These are phyloP conservation scores for Drosophila chauvacae DNA, from an alignment of 1,140 invertebrate species.

Conservation along the genomic window DNA sequence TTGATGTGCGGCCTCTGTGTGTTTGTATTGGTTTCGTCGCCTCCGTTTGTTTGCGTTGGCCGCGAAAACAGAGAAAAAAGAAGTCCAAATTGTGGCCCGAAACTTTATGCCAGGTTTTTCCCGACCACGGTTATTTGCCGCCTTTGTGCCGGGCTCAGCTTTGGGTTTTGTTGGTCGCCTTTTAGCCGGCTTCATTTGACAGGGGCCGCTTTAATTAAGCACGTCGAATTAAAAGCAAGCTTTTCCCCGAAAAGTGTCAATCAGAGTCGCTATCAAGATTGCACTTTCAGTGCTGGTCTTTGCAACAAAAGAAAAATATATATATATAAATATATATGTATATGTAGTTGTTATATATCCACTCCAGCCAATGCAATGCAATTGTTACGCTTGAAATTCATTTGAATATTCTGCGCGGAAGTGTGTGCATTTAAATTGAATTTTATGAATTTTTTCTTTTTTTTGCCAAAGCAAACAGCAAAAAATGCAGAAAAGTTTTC, in stretches of 20 bases:
- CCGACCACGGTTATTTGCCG: constrained; percentile 25
- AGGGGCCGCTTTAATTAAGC: constrained; percentile 34
- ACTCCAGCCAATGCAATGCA: constrained; percentile 12
- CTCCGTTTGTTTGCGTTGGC: constrained; percentile 31
- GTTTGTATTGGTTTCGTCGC: constrained; percentile 52
- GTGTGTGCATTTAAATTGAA: constrained; percentile 49
- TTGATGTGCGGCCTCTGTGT: constrained; percentile 4
- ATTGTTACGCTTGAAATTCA: constrained; percentile 38
- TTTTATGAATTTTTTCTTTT: constrained; percentile 46
- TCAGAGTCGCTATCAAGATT: constrained; percentile 20
- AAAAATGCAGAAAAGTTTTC: background rate
- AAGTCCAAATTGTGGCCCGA: constrained; percentile 27
- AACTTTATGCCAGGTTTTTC: constrained; percentile 51
- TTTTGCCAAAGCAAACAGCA: constrained; percentile 15
- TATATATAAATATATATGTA: background rate
- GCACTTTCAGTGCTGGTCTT: background rate
- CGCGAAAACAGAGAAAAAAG: background rate
- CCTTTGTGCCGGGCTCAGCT: constrained; percentile 38
- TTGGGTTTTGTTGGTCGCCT: constrained; percentile 33
- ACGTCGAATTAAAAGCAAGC: constrained; percentile 4
- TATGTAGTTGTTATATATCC: constrained; percentile 2
- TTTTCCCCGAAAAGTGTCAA: constrained; percentile 25
- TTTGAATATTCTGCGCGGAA: constrained; percentile 25
- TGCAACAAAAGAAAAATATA: background rate
- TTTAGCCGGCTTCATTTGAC: constrained; percentile 23